Evolutionary conservation across 2,113 vertebrate genomes (phyloP).

Genomic region (Erinaceus europaeus): DNA sequence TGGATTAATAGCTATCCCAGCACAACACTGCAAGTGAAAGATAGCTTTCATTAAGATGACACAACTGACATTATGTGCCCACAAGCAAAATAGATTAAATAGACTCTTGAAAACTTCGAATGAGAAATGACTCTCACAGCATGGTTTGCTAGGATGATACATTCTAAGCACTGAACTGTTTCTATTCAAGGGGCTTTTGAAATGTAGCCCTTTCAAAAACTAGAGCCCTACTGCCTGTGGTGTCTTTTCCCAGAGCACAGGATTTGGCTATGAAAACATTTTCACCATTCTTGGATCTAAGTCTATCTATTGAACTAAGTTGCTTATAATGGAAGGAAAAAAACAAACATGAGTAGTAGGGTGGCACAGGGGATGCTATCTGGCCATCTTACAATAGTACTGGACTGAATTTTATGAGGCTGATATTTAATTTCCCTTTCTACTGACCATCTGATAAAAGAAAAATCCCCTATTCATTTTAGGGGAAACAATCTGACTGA

Average conservation of each 20-base stretch:
- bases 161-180: conserved; percentile 33
- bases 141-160: conserved; percentile 22
- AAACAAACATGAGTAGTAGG: not conserved
- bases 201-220: conserved; percentile 19
- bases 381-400: not conserved
- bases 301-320: conserved; percentile 2
- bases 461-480: not conserved
- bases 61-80: not conserved
- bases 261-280: conserved; percentile 33
- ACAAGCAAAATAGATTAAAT: not conserved
- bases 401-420: not conserved
- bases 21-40: not conserved
- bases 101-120: not conserved
- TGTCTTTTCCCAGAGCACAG: conserved; percentile 38
- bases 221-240: conserved; percentile 35
- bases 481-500: not conserved
- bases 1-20: not conserved
- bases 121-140: not conserved
- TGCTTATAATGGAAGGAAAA: not conserved
- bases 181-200: conserved; percentile 51
- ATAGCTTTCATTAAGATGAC: not conserved
- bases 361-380: not conserved
- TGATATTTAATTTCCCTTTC: not conserved
- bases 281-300: not conserved
- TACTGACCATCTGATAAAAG: not conserved